phyloP scores from a whole-genome alignment of 1,140 invertebrate species.

The Drosophila tani region DNA sequence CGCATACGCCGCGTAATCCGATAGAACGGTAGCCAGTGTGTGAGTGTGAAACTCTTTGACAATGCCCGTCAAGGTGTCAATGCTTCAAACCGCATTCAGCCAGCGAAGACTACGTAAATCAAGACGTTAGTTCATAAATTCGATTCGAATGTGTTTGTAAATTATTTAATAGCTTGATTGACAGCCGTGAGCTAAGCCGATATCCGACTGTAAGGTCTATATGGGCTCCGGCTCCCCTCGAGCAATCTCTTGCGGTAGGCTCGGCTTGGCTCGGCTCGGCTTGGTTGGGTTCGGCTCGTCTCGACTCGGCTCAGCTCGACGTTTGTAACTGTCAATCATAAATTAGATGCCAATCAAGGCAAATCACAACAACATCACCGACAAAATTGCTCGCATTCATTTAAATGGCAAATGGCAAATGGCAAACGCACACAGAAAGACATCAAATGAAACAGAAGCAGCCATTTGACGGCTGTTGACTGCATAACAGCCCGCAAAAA shows the following conservation, averaged over 20 bases:
- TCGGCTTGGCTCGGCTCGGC: neutral
- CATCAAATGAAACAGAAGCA: conserved; percentile 37
- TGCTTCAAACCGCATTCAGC: conserved; percentile 65
- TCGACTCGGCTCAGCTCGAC: conserved; percentile 18
- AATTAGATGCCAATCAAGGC: conserved; percentile 79
- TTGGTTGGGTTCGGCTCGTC: neutral
- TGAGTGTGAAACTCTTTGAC: conserved; percentile 53
- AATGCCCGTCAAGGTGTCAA: conserved; percentile 66
- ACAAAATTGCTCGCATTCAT: conserved; percentile 63
- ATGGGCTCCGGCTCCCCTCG: conserved; percentile 13
- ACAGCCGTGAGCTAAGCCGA: conserved; percentile 48
- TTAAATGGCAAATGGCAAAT: conserved; percentile 64
- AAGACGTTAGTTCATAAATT: conserved; percentile 63
- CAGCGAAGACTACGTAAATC: conserved; percentile 62
- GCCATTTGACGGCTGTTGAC: conserved; percentile 32
- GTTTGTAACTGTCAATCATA: conserved; percentile 81
- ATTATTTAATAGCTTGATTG: conserved; percentile 59
- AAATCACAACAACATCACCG: conserved; percentile 60
- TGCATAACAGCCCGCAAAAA: conserved; percentile 31
- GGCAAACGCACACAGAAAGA: conserved; percentile 47
- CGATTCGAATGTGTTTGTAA: conserved; percentile 34
- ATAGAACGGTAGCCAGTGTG: conserved; percentile 29
- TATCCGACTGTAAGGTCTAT: conserved; percentile 51
- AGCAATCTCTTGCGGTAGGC: conserved; percentile 45
- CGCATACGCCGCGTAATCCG: conserved; percentile 66